Conservation (phyloP, 1,140 invertebrate species). For the Megalopta genalis region DNA sequence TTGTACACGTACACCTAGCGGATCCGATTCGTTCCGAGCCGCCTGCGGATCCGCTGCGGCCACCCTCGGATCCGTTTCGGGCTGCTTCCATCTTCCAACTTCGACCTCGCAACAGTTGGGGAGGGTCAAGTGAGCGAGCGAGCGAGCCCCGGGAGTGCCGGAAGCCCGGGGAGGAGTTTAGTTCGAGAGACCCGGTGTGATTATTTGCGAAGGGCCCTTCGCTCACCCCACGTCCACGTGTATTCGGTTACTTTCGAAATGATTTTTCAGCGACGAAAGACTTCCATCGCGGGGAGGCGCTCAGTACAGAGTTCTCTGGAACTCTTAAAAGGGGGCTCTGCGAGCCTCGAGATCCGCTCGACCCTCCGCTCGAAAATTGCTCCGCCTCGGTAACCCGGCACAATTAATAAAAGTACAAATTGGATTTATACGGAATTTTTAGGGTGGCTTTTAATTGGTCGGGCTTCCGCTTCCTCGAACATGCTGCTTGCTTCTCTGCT, state of each 20-base stretch:
- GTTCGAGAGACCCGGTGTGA: background rate
- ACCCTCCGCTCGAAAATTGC: too few relatives aligned
- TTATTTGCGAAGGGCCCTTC: background rate
- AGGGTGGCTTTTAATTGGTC: too few relatives aligned
- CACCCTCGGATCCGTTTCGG: slow-evolving; percentile 30
- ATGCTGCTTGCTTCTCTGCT: too few relatives aligned
- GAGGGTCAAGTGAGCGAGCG: background rate
- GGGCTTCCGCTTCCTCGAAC: too few relatives aligned
- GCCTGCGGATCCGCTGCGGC: background rate
- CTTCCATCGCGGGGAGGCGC: background rate
- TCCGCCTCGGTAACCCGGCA: too few relatives aligned
- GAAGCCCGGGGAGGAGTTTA: background rate
- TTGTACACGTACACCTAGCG: too few relatives aligned
- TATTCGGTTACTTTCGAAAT: background rate
- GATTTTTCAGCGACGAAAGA: background rate
- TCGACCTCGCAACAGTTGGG: slow-evolving; percentile 5
- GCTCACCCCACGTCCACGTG: background rate
- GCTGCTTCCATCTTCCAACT: background rate
- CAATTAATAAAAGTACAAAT: too few relatives aligned
- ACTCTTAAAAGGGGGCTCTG: too few relatives aligned
- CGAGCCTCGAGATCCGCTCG: too few relatives aligned
- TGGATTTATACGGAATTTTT: too few relatives aligned
- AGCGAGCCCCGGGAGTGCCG: background rate
- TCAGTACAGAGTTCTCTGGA: background rate
- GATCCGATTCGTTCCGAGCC: slow-evolving; percentile 33